Percentiles rank a stretch among this genome's conserved stretches.
These are phyloP conservation scores for Brachyptera putata DNA, from an alignment of 2,888 invertebrate genomes.

Conservation along the genomic window DNA sequence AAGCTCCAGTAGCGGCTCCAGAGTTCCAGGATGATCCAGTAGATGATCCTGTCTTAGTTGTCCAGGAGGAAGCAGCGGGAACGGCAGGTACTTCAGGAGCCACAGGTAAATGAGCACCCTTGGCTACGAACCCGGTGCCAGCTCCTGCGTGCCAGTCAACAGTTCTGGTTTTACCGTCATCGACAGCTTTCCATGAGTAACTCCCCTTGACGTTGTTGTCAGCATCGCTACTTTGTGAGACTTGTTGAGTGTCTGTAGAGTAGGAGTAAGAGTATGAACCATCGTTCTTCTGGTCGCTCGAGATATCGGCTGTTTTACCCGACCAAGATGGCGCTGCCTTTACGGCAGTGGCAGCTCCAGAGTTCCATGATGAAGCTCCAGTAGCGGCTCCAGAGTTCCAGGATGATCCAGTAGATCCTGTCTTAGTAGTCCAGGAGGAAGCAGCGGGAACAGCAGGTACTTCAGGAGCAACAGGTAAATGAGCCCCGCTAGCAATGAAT, in stretches of 20 bases:
- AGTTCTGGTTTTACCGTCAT: slow-evolving; percentile 28
- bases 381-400: background rate
- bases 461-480: slow-evolving; percentile 4
- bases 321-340: background rate
- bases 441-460: slow-evolving; percentile 2
- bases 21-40: no score
- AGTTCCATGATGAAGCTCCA: background rate
- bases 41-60: background rate
- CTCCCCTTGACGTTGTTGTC: slow-evolving; percentile 35
- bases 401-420: no score
- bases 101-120: slow-evolving; percentile 31
- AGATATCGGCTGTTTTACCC: background rate
- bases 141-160: slow-evolving; percentile 34
- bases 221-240: slow-evolving; percentile 33
- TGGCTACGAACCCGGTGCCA: slow-evolving; percentile 34
- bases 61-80: no score
- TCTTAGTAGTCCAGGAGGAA: background rate
- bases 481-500: slow-evolving; percentile 25
- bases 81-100: slow-evolving; percentile 5
- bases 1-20: background rate
- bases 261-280: slow-evolving; percentile 38
- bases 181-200: slow-evolving; percentile 33
- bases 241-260: slow-evolving; percentile 33
- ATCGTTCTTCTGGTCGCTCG: slow-evolving; percentile 26
- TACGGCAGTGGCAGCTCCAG: background rate